These are phyloP conservation scores for Diaperis boleti DNA, from an alignment of 2,888 invertebrate genomes.

Conservation along the genomic window DNA sequence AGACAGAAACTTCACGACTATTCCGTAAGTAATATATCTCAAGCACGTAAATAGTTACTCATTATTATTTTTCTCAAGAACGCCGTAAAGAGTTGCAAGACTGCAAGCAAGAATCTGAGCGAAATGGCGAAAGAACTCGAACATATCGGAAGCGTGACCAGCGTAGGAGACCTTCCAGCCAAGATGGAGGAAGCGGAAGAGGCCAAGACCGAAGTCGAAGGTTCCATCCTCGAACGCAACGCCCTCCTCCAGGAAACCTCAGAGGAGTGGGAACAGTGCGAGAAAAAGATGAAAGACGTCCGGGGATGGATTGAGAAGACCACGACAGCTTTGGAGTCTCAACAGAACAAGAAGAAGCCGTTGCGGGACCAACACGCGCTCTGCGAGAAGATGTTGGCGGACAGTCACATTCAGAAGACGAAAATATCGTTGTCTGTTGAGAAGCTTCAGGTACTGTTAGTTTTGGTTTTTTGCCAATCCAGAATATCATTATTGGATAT, in stretches of 20 bases:
- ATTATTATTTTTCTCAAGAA: constrained; percentile 63
- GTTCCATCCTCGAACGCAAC: constrained; percentile 86
- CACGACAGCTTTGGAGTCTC: constrained; percentile 79
- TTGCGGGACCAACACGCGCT: constrained; percentile 87
- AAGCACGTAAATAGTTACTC: not conserved
- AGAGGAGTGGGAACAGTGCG: constrained; percentile 97
- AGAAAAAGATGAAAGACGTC: constrained; percentile 92
- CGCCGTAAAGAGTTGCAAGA: constrained; percentile 90
- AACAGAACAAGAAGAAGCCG: constrained; percentile 88
- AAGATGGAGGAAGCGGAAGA: constrained; percentile 90
- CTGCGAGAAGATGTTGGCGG: constrained; percentile 88
- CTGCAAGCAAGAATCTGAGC: constrained; percentile 86
- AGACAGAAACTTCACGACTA: constrained; percentile 90
- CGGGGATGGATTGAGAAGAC: constrained; percentile 92
- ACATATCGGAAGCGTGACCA: constrained; percentile 84
- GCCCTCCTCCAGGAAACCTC: constrained; percentile 90
- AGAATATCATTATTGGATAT: too few relatives aligned
- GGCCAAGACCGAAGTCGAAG: constrained; percentile 87
- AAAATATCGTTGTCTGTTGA: constrained; percentile 91
- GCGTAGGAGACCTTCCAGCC: constrained; percentile 86
- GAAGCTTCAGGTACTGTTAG: constrained; percentile 80
- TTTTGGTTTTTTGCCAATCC: constrained; percentile 10
- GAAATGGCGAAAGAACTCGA: constrained; percentile 94
- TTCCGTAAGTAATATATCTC: constrained; percentile 71
- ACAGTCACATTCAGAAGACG: constrained; percentile 89